Base-by-base conservation (phyloP, 2,888 invertebrate genomes). In the Drosophila anomalata region DNA sequence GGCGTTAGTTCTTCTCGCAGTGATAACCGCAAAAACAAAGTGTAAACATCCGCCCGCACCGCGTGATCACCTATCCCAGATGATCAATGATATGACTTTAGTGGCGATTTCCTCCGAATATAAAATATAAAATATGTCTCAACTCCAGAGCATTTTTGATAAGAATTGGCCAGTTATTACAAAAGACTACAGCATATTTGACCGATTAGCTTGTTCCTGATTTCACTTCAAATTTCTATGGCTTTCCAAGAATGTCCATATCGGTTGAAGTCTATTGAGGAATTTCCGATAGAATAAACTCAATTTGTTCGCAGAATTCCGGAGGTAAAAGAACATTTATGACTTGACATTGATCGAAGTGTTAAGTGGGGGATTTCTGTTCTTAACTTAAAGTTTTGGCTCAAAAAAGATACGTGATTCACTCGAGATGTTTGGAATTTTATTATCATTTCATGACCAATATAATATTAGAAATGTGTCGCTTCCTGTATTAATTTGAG, bases 201-300 rank as follows among this genome's bases (percentile, higher is more conserved):
- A 75, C 76, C 76, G 85, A 80, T 86, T 65, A 53, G 44, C 36
- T 2, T 3, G 62, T 39, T n/a, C 41, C 14, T 39, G 68, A 68
- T 77, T 79, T 73, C 77, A 75, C 33, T 57, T 11, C 59, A 54
- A 82, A 87, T 73, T 85, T 87, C 72, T 78, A 69, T 51, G 26
- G n/a, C 47, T 61, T 79, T 79, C 83, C 65, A 41, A 7, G 87
- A 76, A 81, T 72, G 47, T 31, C 26, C 51, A 31, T 56, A 59
- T 50, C 56, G 3, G 17, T 9, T 14, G 46, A 53, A 67, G 60
- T 66, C 48, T 41, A 29, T 36, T 12, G 66, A 67, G 61, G 54
- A 79, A 84, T 65, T 56, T 7, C 24, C 46, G 84, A 77, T 67
- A 42, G 29, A 20, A 65, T 22, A 42, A 9, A 22, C 39, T 36